Evolutionary conservation across 1,140 invertebrate species (phyloP).

Genomic region (Eriosoma lanigerum): DNA sequence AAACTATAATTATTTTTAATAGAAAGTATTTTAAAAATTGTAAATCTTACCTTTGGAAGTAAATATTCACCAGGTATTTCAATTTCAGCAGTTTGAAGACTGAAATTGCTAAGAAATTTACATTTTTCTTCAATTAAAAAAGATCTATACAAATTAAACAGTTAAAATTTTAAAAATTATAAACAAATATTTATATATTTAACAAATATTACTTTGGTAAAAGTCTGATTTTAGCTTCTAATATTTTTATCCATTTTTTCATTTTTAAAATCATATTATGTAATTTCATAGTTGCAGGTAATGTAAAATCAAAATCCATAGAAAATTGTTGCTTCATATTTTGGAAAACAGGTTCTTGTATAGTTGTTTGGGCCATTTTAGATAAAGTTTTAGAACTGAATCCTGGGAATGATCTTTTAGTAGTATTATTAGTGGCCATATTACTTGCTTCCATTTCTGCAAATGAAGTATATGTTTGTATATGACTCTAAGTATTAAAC

Average conservation of each 20-base stretch:
- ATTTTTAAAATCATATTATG: constrained; percentile 93
- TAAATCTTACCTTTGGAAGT: constrained; percentile 74
- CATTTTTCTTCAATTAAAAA: constrained; percentile 97
- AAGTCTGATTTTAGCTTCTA: constrained; percentile 91
- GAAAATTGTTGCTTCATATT: constrained; percentile 96
- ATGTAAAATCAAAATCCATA: constrained; percentile 92
- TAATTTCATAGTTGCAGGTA: constrained; percentile 85
- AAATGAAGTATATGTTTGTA: background rate
- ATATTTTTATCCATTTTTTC: constrained; percentile 97
- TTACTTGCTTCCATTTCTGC: constrained; percentile 40
- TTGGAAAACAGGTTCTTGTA: constrained; percentile 95
- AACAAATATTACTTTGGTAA: constrained; percentile 78
- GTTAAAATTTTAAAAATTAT: constrained; percentile 12
- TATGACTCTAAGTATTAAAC: no score
- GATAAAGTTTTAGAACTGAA: constrained; percentile 89
- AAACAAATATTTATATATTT: background rate
- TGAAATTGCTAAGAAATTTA: constrained; percentile 93
- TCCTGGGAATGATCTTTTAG: constrained; percentile 50
- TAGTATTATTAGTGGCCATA: constrained; percentile 41
- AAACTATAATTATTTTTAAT: no score
- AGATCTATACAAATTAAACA: constrained; percentile 64
- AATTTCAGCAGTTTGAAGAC: constrained; percentile 90
- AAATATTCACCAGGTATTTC: constrained; percentile 95
- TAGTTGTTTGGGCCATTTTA: constrained; percentile 84
- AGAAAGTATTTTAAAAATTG: no score